phyloP scores from a whole-genome alignment of 2,113 vertebrate genomes.

The Myrmecophaga tridactyla region DNA sequence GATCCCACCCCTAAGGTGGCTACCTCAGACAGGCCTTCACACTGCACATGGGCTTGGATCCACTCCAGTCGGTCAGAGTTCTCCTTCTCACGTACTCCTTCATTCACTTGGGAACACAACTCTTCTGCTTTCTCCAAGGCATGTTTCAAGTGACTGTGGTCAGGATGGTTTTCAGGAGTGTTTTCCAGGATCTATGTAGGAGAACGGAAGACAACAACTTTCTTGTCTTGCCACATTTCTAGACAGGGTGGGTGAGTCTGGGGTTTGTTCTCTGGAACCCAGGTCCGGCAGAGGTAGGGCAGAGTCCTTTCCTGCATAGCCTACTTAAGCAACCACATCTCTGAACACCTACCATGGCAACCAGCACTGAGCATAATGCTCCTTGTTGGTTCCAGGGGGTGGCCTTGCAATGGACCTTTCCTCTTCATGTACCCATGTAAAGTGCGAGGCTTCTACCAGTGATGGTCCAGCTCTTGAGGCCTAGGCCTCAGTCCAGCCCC shows the following conservation, averaged over 20 bases:
- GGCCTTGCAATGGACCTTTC: background rate
- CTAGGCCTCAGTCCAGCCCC: background rate
- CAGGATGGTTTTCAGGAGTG: conserved; percentile 96
- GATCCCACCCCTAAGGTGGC: fast-evolving
- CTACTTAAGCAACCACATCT: background rate
- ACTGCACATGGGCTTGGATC: conserved; percentile 98
- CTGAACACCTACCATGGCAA: background rate
- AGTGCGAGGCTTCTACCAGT: background rate
- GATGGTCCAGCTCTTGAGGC: background rate
- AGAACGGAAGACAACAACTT: background rate
- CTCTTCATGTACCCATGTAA: background rate
- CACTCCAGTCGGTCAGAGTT: conserved; percentile 98
- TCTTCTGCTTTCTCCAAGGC: conserved; percentile 98
- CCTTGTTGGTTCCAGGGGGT: background rate
- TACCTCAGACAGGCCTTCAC: conserved; percentile 98
- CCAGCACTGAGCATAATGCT: fast-evolving
- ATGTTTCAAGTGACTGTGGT: conserved; percentile 95
- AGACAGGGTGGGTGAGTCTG: fast-evolving
- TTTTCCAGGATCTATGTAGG: conserved; percentile 93
- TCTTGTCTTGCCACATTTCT: background rate
- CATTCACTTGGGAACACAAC: conserved; percentile 98
- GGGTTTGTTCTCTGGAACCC: background rate
- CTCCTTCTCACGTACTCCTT: conserved; percentile 98
- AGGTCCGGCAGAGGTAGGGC: background rate
- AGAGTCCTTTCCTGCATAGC: background rate